A percentile compares a stretch with the other conserved stretches of the same genome.
Evolutionary conservation across 2,113 vertebrate genomes (phyloP).

Genomic region (Saguinus midas): DNA sequence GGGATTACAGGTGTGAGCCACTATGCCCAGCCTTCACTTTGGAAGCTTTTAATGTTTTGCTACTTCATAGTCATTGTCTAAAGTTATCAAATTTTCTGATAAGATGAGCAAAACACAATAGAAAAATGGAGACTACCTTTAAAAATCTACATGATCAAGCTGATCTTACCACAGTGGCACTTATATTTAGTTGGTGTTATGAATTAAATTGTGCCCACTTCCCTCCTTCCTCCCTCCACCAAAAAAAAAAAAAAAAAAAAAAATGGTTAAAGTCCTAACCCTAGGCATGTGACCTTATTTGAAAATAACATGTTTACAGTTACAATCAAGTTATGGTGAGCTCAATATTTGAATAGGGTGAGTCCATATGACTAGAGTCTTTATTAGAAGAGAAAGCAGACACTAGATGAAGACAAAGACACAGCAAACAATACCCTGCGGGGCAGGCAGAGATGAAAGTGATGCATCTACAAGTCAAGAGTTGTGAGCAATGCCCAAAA

Average conservation of each 20-base stretch:
- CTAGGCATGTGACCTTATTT: not conserved
- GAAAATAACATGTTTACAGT: not conserved
- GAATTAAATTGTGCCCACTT: not conserved
- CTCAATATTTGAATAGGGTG: not conserved
- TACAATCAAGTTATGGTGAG: not conserved
- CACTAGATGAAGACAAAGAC: no score
- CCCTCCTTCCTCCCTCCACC: no score
- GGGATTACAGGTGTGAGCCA: no score
- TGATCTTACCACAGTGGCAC: not conserved
- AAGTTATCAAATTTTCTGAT: not conserved
- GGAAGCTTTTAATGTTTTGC: not conserved
- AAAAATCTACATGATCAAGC: not conserved
- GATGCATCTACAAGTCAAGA: fast-evolving
- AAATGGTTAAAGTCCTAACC: no score
- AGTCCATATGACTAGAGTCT: no score
- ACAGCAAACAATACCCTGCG: not conserved
- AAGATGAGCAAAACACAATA: not conserved
- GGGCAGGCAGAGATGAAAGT: fast-evolving
- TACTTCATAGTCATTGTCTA: not conserved
- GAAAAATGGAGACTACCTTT: not conserved
- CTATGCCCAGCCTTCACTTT: not conserved
- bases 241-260: no score
- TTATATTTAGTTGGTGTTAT: not conserved
- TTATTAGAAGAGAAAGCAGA: not conserved
- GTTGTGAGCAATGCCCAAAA: not conserved